Evolutionary conservation across 37 sponge, comb jelly and placozoan species (phyloP), one percentile per base, ranked within the genome.

Genomic region (Spongia lamella): DNA sequence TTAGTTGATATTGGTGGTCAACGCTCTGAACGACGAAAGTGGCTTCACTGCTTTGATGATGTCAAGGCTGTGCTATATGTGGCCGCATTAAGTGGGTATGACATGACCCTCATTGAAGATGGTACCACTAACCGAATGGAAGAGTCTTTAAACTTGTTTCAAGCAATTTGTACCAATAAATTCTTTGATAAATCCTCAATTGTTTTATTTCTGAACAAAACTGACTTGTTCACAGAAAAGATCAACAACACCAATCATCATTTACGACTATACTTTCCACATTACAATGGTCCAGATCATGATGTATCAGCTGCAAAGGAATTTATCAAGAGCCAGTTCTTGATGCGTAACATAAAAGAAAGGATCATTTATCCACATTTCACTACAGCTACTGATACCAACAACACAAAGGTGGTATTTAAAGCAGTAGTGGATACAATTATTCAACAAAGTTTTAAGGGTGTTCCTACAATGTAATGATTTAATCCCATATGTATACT

Each of bases 331-430:
- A 68, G 61, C 9, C 64, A 80, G 37, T 86, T 86, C 34, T 40
- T 56, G 19, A 51, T 38, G 2, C 26, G 70, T 26, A 83, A 83
- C 65, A 75, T 66, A 33, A 76, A 53, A 58, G 35, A 49, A 35
- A 76, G 59, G 43, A 83, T 90, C 40, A 80, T 96, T 15, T 96
- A 85, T 63, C 87, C 90, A 56, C 97, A 96, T 68, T 93, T 93
- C 91, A 96, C 97, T 54, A 96, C 94, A 36, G 97, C 97, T 27
- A 96, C 97, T 0, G 93, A 96, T 64, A 96, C 97, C 55, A 68
- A 79, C 38, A 96, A 93, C 64, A 93, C 93, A 38, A 78, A 87
- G 66, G 89, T 93, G 21, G 83, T 82, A 24, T 83, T 94, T 65
- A 84, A 89, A 32, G 97, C 83, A 1, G 97, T 96, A 0, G 79